phyloP scores from a whole-genome alignment of 2,113 vertebrate genomes.

The Sapajus apella region DNA sequence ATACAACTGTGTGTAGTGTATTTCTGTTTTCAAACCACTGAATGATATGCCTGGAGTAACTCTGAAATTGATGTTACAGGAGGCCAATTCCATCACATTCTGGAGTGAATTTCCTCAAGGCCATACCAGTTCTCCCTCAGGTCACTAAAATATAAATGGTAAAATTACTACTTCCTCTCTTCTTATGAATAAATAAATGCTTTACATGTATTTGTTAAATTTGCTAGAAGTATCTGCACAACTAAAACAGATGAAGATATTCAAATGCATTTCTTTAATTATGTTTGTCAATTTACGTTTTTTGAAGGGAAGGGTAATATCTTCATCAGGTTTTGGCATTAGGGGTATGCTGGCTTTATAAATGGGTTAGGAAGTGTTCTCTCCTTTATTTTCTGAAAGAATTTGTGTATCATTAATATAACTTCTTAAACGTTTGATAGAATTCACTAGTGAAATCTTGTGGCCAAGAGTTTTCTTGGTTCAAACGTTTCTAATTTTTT shows the following conservation, averaged over 20 bases:
- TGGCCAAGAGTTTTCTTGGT: not conserved
- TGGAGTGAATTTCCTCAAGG: not conserved
- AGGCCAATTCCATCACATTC: not conserved
- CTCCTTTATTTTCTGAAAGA: slow-evolving; percentile 1
- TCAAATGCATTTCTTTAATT: not conserved
- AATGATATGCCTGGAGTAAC: not conserved
- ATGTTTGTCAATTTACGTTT: not conserved
- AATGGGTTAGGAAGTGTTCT: not conserved
- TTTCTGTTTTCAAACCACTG: not conserved
- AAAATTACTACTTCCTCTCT: not conserved
- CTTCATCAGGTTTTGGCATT: not conserved
- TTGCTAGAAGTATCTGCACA: not conserved
- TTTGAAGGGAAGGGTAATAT: not conserved
- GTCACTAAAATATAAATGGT: not conserved
- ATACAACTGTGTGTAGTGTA: not conserved
- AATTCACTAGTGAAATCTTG: not conserved
- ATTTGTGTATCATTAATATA: not conserved
- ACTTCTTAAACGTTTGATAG: slow-evolving; percentile 8
- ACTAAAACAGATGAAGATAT: not conserved
- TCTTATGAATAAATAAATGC: not conserved
- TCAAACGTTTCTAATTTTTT: not conserved
- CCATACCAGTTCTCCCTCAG: no score
- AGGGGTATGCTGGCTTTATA: not conserved
- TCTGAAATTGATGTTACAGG: not conserved
- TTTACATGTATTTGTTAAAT: not conserved